Base-by-base conservation (phyloP, 2,113 vertebrate genomes). In the Mormyrus iriodes region DNA sequence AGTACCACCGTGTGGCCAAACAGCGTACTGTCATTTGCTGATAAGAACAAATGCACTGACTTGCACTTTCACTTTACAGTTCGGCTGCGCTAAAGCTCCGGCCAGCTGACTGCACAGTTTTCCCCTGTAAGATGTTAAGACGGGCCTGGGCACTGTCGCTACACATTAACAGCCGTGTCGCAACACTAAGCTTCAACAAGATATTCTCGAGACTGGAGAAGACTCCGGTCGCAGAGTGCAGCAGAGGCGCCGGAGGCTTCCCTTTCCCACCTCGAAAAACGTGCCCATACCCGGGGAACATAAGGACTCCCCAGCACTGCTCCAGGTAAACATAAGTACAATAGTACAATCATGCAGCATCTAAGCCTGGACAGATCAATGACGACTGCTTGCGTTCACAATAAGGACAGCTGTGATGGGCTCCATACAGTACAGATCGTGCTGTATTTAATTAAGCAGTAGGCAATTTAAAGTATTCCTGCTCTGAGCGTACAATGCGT, bases 241-340 rank as follows among this genome's bases (percentile, higher is more conserved):
- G 35, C 1, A 91, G 89, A 90, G 35, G 88, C 27, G 89, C 86
- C 27, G 83, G 89, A 86, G 89, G 1, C 15, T 87, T 51, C 86
- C 42, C 58, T 88, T 87, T 39, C 88, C 89, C 90, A 90, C 73
- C 90, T 24, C 89, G 89, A 10, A n/a, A 69, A 88, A 90, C 49
- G 52, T 89, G 91, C 49, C 86, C 73, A n/a, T 82, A 44, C 27
- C 89, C 87, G 0, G 89, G 86, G 48, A 90, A 58, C 35, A 86
- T 86, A 31, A 89, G 46, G 86, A 58, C 51, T 86, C 89, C 90
- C 83, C 89, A 58, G 92, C 90, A 82, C 90, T 55, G 55, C n/a
- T 88, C 88, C 93, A 96, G 95, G 95, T 96, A 95, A 94, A 88
- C 49, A 17, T 39, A 15, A 69, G 27, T 39, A 19, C 51, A 31